Percentiles rank a stretch among this genome's conserved stretches.
Evolutionary conservation across 2,797 vertebrate species (phyloP).

Genomic region (Sandelia bainsii): DNA sequence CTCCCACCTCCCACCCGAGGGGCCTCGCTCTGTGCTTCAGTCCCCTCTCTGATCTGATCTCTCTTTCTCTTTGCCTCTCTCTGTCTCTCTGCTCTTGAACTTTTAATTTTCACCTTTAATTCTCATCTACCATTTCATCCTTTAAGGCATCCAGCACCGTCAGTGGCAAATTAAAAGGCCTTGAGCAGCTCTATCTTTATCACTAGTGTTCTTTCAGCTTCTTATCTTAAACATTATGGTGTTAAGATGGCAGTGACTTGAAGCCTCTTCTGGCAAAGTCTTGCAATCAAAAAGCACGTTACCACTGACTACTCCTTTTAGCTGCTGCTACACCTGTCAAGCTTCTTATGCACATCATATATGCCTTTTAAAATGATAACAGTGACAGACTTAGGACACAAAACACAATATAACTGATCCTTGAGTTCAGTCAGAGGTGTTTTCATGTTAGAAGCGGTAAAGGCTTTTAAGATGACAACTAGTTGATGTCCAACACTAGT

Average conservation of each 20-base stretch:
- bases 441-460: too few species aligned
- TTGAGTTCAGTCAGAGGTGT: too few species aligned
- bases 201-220: background rate
- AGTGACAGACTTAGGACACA: too few species aligned
- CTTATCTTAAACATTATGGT: background rate
- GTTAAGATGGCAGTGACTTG: background rate
- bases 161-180: slow-evolving; percentile 38
- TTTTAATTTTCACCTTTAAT: slow-evolving; percentile 66
- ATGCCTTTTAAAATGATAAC: background rate
- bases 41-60: slow-evolving; percentile 36
- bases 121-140: slow-evolving; percentile 31
- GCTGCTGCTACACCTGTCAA: background rate
- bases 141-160: slow-evolving; percentile 40
- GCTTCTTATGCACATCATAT: background rate
- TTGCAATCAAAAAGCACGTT: background rate
- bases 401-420: too few species aligned
- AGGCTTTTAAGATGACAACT: too few species aligned
- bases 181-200: slow-evolving; percentile 13
- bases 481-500: too few species aligned
- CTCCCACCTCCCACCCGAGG: slow-evolving; percentile 44
- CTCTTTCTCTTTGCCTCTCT: background rate
- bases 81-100: slow-evolving; percentile 44
- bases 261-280: background rate
- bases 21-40: slow-evolving; percentile 51
- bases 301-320: background rate